Base-by-base conservation (phyloP, 1,140 invertebrate genomes). In the Octopus sinensis region DNA sequence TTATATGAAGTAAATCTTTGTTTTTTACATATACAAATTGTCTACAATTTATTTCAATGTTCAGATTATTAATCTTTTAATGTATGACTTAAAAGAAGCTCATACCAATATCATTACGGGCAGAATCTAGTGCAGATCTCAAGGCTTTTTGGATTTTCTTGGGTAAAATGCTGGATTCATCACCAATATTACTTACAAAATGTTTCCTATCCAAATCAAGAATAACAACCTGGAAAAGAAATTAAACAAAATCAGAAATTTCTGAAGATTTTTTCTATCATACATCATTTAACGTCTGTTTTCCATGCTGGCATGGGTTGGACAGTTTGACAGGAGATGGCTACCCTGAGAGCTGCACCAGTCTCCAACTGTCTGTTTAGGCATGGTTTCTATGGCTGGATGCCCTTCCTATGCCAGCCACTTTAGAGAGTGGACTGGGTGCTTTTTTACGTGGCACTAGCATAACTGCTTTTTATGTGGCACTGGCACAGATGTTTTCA, bases 141-240 rank as follows among this genome's bases (percentile, higher is more conserved):
- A 94, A 90, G 43, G 92, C 92, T 85, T 92, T 92, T 76, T 92
- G 90, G 43, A 94, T 86, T 83, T 93, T 92, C 68, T 90, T 88
- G 9, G 93, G 93, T n/a, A 95, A 85, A 80, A 94, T 93, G 53
- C 92, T 92, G 7, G 91, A 88, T 89, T 95, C 94, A 89, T 94
- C 94, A 30, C 93, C 93, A 53, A 92, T 91, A 77, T 90, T 89
- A 78, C 90, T 88, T 5, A 94, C 54, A 54, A 94, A 88, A 81
- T 88, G 87, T 79, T 91, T 91, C 78, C 91, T 91, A 87, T 94
- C 93, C 73, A 94, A 87, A 90, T 94, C 93, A 53, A 94, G 92
- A 53, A 94, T 92, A 62, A 94, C 92, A 9, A 93, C 92, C 93
- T 94, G 84, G 7, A 90, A 91, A 79, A 81, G 81, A 84, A 84